Evolutionary conservation across 1,140 invertebrate genomes (phyloP).

Genomic region (Saccostrea cuccullata): DNA sequence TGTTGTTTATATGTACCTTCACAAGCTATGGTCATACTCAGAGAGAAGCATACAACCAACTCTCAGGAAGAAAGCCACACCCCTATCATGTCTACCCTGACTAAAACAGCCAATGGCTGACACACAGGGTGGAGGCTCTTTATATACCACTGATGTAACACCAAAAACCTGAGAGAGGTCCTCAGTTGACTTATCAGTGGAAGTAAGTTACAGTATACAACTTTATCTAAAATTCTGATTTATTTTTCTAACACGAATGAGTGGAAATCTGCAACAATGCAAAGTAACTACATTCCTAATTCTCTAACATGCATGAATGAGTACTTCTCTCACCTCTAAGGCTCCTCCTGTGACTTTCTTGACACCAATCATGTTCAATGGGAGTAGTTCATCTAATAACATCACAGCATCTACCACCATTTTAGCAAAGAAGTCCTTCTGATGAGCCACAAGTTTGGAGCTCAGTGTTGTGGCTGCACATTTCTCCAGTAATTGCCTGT

Average conservation of each 20-base stretch:
- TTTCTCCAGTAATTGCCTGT: conserved; percentile 90
- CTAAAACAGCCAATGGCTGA: conserved; percentile 23
- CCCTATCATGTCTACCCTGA: conserved; percentile 23
- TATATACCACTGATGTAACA: conserved; percentile 59
- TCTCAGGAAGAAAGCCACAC: conserved; percentile 30
- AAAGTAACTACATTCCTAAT: background rate
- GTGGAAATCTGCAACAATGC: no score
- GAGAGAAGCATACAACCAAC: conserved; percentile 28
- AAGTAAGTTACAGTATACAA: background rate
- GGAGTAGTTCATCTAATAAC: conserved; percentile 93
- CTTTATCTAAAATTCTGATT: background rate
- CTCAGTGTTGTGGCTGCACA: conserved; percentile 98
- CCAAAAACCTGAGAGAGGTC: conserved; percentile 16
- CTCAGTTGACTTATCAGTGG: conserved; percentile 50
- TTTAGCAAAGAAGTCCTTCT: conserved; percentile 96
- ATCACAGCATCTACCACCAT: conserved; percentile 99
- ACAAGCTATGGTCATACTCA: conserved; percentile 28
- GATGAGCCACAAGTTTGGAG: conserved; percentile 96
- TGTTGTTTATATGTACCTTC: background rate
- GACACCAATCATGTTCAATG: conserved; percentile 99
- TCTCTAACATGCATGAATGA: background rate
- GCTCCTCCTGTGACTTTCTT: conserved; percentile 98
- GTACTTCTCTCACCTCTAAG: conserved; percentile 83
- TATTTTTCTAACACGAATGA: background rate
- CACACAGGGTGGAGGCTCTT: background rate